Evolutionary conservation across 2,113 vertebrate genomes (phyloP).

Genomic region (Hydrochoerus hydrochaeris): DNA sequence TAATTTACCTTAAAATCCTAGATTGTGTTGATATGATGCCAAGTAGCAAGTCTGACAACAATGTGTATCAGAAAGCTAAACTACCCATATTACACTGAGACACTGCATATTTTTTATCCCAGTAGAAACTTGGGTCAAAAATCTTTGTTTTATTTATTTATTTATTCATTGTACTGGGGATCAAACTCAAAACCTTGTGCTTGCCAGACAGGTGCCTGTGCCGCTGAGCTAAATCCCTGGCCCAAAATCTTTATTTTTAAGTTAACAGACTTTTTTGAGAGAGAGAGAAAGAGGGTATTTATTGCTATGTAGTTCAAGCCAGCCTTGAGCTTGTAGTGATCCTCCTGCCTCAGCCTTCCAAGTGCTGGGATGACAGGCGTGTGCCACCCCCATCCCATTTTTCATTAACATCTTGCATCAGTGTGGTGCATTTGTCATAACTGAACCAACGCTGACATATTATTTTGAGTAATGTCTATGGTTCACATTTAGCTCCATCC

Average conservation of each 20-base stretch:
- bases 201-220: too few relatives aligned
- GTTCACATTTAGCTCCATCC: not conserved
- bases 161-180: too few relatives aligned
- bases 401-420: not conserved
- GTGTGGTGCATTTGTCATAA: not conserved
- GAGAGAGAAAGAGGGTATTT: too few relatives aligned
- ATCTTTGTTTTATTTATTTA: not conserved
- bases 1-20: slow-evolving; percentile 39
- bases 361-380: not conserved
- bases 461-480: not conserved
- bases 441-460: not conserved
- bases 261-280: not conserved
- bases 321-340: not conserved
- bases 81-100: not conserved
- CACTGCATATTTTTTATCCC: not conserved
- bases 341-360: not conserved
- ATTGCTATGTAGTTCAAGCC: not conserved
- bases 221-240: too few relatives aligned
- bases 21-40: not conserved
- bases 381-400: not conserved
- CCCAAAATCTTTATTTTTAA: not conserved
- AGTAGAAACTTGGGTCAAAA: not conserved
- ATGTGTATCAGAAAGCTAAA: not conserved
- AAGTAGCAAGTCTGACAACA: not conserved
- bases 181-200: too few relatives aligned